A percentile compares a stretch with the other conserved stretches of the same genome.
Conservation (phyloP, 2,113 vertebrate genomes). For the Asarcornis scutulata region DNA sequence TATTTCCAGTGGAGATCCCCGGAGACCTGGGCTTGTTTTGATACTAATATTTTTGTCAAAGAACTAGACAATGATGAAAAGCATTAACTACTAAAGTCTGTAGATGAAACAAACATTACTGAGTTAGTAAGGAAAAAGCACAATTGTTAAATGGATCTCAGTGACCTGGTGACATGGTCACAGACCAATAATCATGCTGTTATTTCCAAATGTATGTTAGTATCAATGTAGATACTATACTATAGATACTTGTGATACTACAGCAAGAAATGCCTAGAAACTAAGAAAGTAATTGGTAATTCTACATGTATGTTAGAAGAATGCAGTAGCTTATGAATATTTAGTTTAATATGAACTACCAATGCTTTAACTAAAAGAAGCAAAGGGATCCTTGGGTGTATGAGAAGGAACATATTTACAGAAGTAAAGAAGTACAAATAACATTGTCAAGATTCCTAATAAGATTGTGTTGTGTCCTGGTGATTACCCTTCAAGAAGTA, state of each 20-base stretch:
- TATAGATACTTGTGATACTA: not conserved
- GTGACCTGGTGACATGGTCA: not conserved
- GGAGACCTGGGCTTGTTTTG: not conserved
- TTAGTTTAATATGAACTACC: not conserved
- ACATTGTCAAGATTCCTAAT: not conserved
- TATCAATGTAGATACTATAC: not conserved
- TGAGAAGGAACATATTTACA: not conserved
- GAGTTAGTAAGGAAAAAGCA: not conserved
- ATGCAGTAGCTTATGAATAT: not conserved
- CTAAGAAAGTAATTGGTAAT: not conserved
- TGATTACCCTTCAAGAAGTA: not conserved
- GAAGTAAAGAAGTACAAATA: not conserved
- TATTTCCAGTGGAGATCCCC: not conserved
- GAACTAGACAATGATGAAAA: not conserved
- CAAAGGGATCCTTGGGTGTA: not conserved
- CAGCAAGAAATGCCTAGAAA: not conserved
- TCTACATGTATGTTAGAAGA: not conserved
- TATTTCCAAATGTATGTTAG: not conserved
- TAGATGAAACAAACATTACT: not conserved
- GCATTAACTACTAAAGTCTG: not conserved
- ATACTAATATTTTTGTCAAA: not conserved
- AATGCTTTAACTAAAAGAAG: not conserved
- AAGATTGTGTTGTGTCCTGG: not conserved
- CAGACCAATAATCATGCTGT: not conserved
- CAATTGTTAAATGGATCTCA: not conserved